Conservation (phyloP, 1,140 invertebrate species). For the Magallana ariakensis region DNA sequence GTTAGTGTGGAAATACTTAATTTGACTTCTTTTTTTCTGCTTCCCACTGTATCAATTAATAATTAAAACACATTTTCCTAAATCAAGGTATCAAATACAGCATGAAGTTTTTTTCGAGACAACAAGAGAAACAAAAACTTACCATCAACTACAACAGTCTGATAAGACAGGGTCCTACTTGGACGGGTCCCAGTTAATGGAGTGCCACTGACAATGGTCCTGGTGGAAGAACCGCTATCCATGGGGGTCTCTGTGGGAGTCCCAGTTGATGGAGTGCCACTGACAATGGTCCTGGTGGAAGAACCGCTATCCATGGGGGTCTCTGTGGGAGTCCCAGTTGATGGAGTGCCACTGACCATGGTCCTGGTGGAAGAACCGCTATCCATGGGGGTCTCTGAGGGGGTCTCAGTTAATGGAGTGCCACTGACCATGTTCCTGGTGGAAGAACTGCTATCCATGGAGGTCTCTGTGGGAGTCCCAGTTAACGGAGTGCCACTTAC, state of each 20-base stretch:
- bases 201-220: background rate
- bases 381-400: too few relatives aligned
- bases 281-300: background rate
- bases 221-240: background rate
- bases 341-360: too few relatives aligned
- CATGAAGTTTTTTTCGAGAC: background rate
- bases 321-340: background rate
- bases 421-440: background rate
- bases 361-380: too few relatives aligned
- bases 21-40: conserved; percentile 12
- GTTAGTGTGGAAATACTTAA: conserved; percentile 14
- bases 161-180: background rate
- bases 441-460: background rate
- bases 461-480: background rate
- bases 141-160: background rate
- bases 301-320: background rate
- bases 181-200: background rate
- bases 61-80: conserved; percentile 14
- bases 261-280: background rate
- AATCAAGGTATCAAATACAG: background rate
- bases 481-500: background rate
- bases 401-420: background rate
- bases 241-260: background rate
- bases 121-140: conserved; percentile 1
- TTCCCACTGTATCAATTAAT: conserved; percentile 23